These are phyloP conservation scores for Hirtodrosophila trivittata DNA, from an alignment of 2,888 invertebrate genomes.

Conservation along the genomic window DNA sequence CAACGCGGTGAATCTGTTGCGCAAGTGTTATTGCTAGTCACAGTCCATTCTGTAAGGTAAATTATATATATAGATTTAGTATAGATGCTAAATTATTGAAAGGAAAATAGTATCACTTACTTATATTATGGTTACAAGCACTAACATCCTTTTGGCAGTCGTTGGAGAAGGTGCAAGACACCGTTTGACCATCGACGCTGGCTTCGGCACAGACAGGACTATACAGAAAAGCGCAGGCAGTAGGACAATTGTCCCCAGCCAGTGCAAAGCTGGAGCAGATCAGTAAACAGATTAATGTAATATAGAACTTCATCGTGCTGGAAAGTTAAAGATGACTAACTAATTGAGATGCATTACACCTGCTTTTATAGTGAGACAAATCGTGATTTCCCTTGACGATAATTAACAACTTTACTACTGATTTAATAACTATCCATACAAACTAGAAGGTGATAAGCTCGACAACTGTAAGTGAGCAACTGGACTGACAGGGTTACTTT, in stretches of 20 bases:
- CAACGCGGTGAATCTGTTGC: too few species aligned
- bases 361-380: conserved; percentile 23
- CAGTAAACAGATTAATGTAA: conserved; percentile 27
- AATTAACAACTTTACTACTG: too few species aligned
- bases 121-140: conserved; percentile 16
- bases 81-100: too few species aligned
- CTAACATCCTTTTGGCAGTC: conserved; percentile 11
- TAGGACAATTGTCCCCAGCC: conserved; percentile 10
- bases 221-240: conserved; percentile 5
- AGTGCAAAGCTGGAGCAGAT: conserved; percentile 17
- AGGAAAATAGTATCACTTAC: not conserved
- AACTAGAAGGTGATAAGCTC: too few species aligned
- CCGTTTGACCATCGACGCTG: conserved; percentile 1
- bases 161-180: conserved; percentile 33
- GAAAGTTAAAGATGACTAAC: conserved; percentile 2
- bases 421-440: not conserved
- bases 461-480: too few species aligned
- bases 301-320: conserved; percentile 23
- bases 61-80: too few species aligned
- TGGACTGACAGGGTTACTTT: too few species aligned
- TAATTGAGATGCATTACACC: not conserved
- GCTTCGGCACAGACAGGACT: conserved; percentile 30
- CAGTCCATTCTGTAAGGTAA: too few species aligned
- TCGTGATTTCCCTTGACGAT: too few species aligned
- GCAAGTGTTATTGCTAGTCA: too few species aligned